phyloP scores from a whole-genome alignment of 2,113 vertebrate species.

The Prochilodus magdalenae region DNA sequence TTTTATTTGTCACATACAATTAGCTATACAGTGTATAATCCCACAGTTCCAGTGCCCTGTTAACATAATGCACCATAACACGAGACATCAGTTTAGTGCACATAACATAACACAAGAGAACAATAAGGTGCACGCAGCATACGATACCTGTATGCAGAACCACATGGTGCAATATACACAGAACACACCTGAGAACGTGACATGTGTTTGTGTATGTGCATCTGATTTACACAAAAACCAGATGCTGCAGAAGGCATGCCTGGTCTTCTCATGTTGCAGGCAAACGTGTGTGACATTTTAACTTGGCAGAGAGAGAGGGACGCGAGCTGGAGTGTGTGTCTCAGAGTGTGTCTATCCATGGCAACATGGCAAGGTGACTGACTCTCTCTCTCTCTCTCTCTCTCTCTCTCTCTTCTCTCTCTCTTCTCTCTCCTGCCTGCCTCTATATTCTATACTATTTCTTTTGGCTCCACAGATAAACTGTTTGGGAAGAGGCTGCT shows the following conservation, averaged over 20 bases:
- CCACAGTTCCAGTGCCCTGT: neutral
- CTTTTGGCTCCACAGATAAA: constrained; percentile 82
- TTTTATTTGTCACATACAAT: neutral
- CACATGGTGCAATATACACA: neutral
- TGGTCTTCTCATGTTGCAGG: constrained; percentile 62
- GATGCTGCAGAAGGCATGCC: neutral
- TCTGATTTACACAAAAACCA: neutral
- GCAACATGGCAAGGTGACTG: constrained; percentile 65
- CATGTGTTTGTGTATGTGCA: too few species aligned
- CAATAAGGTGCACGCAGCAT: neutral
- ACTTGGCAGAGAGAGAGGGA: constrained; percentile 53
- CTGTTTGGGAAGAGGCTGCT: constrained; percentile 94
- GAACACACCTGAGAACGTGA: neutral
- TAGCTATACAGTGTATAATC: neutral
- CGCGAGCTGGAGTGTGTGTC: constrained; percentile 33
- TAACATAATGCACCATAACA: neutral
- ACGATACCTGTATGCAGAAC: neutral
- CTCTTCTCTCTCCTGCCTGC: constrained; percentile 40
- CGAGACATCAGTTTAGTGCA: neutral
- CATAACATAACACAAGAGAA: neutral
- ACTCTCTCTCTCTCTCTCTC: constrained; percentile 10
- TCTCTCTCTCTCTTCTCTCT: constrained; percentile 35
- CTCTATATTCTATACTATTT: constrained; percentile 43
- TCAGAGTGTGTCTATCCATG: constrained; percentile 31
- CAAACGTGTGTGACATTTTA: constrained; percentile 69